phyloP scores from a whole-genome alignment of 2,797 vertebrate genomes.

The Manis javanica region DNA sequence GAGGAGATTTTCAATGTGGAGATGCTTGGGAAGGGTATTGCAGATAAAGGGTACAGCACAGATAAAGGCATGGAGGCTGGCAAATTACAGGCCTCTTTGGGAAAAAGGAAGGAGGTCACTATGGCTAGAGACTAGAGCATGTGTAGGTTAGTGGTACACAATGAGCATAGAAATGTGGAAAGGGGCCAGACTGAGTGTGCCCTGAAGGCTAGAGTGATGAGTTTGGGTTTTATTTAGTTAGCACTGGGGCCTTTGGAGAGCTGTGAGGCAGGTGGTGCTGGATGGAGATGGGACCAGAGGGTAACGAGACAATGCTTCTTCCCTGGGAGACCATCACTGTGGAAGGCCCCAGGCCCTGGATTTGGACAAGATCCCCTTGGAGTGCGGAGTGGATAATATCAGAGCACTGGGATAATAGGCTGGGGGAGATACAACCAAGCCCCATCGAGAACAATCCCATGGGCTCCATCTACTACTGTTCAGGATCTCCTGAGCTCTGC shows the following conservation, averaged over 20 bases:
- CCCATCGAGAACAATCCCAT: background rate
- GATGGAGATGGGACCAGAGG: background rate
- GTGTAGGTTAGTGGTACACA: background rate
- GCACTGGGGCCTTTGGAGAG: background rate
- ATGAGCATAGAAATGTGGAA: rapidly evolving
- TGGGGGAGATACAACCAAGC: background rate
- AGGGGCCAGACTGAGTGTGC: background rate
- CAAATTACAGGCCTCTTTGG: background rate
- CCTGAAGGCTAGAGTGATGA: background rate
- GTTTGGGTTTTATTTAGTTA: background rate
- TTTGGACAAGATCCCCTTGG: background rate
- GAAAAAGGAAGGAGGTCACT: background rate
- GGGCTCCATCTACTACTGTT: background rate
- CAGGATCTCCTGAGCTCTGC: background rate
- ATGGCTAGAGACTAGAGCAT: background rate
- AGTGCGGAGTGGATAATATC: background rate
- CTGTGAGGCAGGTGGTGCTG: background rate
- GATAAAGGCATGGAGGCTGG: background rate
- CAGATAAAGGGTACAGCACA: background rate
- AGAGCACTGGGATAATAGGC: background rate
- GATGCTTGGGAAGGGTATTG: background rate
- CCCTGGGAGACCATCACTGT: background rate
- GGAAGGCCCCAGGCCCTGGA: background rate
- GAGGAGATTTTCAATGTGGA: background rate
- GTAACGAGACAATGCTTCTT: background rate